Percentiles rank a stretch among this genome's conserved stretches.
Conservation (phyloP, 2,113 vertebrate genomes). For the Nibea albiflora region DNA sequence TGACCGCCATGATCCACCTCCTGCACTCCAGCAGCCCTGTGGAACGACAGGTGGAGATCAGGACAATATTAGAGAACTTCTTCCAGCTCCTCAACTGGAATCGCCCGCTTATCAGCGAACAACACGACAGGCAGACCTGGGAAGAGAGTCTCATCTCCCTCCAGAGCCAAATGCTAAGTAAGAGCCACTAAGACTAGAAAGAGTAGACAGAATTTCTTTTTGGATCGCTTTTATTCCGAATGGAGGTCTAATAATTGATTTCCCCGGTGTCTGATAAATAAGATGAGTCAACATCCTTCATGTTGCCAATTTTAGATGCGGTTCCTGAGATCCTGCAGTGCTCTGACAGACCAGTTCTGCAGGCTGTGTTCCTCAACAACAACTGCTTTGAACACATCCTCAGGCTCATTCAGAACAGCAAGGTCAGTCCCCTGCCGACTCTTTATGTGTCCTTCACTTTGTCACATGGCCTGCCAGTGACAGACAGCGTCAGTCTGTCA, state of each 20-base stretch:
- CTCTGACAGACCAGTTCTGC: slow-evolving; percentile 92
- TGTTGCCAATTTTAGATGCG: slow-evolving; percentile 81
- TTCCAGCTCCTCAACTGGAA: slow-evolving; percentile 94
- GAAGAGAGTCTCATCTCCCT: slow-evolving; percentile 87
- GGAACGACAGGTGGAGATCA: slow-evolving; percentile 87
- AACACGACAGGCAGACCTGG: slow-evolving; percentile 71
- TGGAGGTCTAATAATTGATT: slow-evolving; percentile 26
- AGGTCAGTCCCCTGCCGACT: slow-evolving; percentile 83
- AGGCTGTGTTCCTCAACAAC: slow-evolving; percentile 97
- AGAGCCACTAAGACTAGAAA: slow-evolving; percentile 39
- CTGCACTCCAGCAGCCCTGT: slow-evolving; percentile 89
- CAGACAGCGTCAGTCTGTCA: slow-evolving; percentile 24
- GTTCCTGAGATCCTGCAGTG: slow-evolving; percentile 95
- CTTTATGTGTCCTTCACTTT: not conserved
- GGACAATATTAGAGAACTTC: slow-evolving; percentile 88
- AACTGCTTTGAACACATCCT: slow-evolving; percentile 99
- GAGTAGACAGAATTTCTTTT: not conserved
- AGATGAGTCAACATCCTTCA: slow-evolving; percentile 20
- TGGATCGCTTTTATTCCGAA: slow-evolving; percentile 3
- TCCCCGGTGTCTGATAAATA: slow-evolving; percentile 17
- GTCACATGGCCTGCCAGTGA: slow-evolving; percentile 1
- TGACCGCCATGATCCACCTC: slow-evolving; percentile 90
- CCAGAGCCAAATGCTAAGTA: slow-evolving; percentile 94
- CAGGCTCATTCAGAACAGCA: slow-evolving; percentile 97
- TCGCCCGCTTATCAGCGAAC: slow-evolving; percentile 72